phyloP scores from a whole-genome alignment of 64 coral and sea anemone genomes.

The Acropora tenuis region DNA sequence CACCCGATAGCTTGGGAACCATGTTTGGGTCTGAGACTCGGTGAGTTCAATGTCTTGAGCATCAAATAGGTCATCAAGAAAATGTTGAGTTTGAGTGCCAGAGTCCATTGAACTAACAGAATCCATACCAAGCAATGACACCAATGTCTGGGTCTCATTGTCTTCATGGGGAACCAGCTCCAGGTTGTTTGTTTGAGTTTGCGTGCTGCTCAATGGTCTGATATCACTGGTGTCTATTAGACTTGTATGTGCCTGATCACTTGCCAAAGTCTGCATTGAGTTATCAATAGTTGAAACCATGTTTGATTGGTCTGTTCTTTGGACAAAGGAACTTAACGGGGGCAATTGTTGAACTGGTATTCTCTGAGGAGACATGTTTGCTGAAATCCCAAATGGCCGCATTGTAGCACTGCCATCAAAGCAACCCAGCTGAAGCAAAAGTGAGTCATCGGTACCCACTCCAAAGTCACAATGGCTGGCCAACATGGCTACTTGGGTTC shows the following conservation, averaged over 20 bases:
- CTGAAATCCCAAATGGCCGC: conserved; percentile 21
- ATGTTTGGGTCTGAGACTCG: conserved; percentile 89
- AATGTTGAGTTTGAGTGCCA: conserved; percentile 86
- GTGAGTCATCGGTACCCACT: conserved; percentile 26
- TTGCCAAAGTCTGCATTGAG: conserved; percentile 40
- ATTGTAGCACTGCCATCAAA: not conserved
- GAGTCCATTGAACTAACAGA: conserved; percentile 71
- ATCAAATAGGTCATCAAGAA: conserved; percentile 80
- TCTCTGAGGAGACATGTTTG: not conserved
- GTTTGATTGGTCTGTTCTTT: not conserved
- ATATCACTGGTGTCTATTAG: conserved; percentile 51
- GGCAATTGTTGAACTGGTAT: not conserved
- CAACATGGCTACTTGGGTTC: conserved; percentile 50
- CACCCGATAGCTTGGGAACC: conserved; percentile 58
- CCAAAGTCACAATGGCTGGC: conserved; percentile 42
- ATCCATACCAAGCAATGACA: conserved; percentile 90
- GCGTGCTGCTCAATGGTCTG: conserved; percentile 72
- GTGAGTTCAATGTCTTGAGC: conserved; percentile 74
- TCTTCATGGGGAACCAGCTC: conserved; percentile 77
- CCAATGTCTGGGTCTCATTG: conserved; percentile 93
- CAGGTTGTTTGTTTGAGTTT: conserved; percentile 78
- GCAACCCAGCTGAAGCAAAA: conserved; percentile 21
- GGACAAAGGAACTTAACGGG: conserved; percentile 24
- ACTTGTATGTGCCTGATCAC: conserved; percentile 66
- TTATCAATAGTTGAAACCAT: conserved; percentile 40